phyloP scores from a whole-genome alignment of 37 sponge, comb jelly and placozoan genomes.

The Petrosia ficiformis region DNA sequence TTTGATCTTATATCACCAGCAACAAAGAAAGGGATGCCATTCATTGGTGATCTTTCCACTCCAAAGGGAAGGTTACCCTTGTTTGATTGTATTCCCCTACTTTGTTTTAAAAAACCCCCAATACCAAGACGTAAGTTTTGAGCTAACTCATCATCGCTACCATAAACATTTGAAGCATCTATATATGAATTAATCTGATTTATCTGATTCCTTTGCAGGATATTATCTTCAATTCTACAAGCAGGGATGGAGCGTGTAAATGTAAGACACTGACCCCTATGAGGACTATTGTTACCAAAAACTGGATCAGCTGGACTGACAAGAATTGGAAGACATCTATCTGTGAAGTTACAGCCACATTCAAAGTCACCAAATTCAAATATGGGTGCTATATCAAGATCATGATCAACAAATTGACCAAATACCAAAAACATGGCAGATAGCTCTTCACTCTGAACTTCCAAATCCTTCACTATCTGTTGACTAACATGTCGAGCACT shows the following conservation, averaged over 20 bases:
- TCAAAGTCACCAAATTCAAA: slow-evolving; percentile 22
- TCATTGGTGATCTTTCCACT: slow-evolving; percentile 8
- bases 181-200: slow-evolving; percentile 86
- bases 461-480: slow-evolving; percentile 33
- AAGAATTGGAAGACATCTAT: slow-evolving; percentile 67
- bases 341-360: slow-evolving; percentile 29
- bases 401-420: slow-evolving; percentile 81
- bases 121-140: slow-evolving; percentile 11
- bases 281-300: slow-evolving; percentile 32
- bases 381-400: slow-evolving; percentile 63
- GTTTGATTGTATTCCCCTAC: slow-evolving; percentile 9
- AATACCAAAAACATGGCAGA: slow-evolving; percentile 80
- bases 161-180: slow-evolving; percentile 86
- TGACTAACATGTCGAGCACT: slow-evolving; percentile 60
- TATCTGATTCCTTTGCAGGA: slow-evolving; percentile 63
- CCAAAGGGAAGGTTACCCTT: slow-evolving; percentile 59
- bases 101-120: slow-evolving; percentile 54
- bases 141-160: slow-evolving; percentile 45
- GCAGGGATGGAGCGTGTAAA: slow-evolving; percentile 62
- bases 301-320: slow-evolving; percentile 45
- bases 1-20: slow-evolving; percentile 84
- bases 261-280: slow-evolving; percentile 41
- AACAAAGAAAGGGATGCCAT: slow-evolving; percentile 41
- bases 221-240: background rate
- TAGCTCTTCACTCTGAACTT: background rate